Evolutionary conservation across 2,113 vertebrate genomes (phyloP), one percentile per base, ranked within the genome.

Genomic region (Alosa alosa): DNA sequence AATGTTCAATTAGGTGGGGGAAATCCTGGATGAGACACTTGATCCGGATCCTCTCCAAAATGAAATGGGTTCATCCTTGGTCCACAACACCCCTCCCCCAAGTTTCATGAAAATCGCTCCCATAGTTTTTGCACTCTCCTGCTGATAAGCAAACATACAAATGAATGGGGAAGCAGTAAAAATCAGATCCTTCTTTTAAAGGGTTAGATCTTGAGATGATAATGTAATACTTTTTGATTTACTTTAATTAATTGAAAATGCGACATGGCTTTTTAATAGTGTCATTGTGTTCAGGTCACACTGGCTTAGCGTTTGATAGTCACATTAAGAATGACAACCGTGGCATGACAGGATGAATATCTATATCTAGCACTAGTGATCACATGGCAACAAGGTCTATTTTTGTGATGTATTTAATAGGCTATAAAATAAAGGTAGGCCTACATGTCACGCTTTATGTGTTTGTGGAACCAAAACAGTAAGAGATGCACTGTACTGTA

Each of bases 321-420:
- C 6, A 31, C n/a, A 72, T 31, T 39, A 17, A 78, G 3, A 1
- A 3, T 3, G 31, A 78, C 72, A 78, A 36, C 36, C 72, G 11
- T 78, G 72, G 72, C 72, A 17, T 39, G 22, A 3, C 60, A n/a
- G 47, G 15, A 17, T 55, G 52, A 55, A 55, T 18, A 55, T 3
- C 25, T 72, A 31, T 36, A 25, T 31, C 25, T 25, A 36, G 31
- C 72, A 39, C 72, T 17, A 5, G 31, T 3, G 9, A 9, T 78
- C 72, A 78, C 72, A 78, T 78, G 72, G 72, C 72, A 78, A 78
- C 72, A 78, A 78, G 36, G 72, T 36, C 72, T 78, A 78, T 78
- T 78, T 72, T 78, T 39, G 72, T 41, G 72, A 11, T 78, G 72
- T 78, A 36, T 78, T 78, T 39, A 78, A 78, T 5, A 17, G 72